Evolutionary conservation across 2,888 invertebrate species (phyloP).

Genomic region (Metellina segmentata): DNA sequence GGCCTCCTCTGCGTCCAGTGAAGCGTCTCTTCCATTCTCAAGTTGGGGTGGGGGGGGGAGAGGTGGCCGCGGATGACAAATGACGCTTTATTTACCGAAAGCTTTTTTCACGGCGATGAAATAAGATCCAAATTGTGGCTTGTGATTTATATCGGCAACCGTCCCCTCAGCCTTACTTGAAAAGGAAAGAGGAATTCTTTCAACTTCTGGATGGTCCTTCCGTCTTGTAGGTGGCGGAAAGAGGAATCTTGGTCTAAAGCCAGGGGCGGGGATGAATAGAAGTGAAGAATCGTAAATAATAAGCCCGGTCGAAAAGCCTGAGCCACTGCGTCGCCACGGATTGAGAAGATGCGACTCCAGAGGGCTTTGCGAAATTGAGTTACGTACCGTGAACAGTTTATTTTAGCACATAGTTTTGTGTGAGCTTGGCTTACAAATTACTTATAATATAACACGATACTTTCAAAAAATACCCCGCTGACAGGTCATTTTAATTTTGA

Average conservation of each 20-base stretch:
- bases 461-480: too few species aligned
- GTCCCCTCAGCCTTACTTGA: background rate
- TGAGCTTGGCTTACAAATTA: too few species aligned
- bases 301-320: background rate
- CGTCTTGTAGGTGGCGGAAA: slow-evolving; percentile 30
- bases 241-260: slow-evolving; percentile 40
- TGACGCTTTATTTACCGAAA: slow-evolving; percentile 60
- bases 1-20: too few species aligned
- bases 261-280: background rate
- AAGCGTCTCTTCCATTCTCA: too few species aligned
- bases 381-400: too few species aligned
- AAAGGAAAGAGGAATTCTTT: slow-evolving; percentile 10
- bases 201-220: background rate
- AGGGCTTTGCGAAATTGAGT: too few species aligned
- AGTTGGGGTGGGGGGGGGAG: too few species aligned
- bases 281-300: slow-evolving; percentile 50
- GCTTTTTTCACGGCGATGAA: slow-evolving; percentile 50
- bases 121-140: slow-evolving; percentile 40
- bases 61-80: slow-evolving; percentile 40
- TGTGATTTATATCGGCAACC: slow-evolving; percentile 34
- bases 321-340: too few species aligned
- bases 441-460: too few species aligned
- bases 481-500: too few species aligned
- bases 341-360: too few species aligned
- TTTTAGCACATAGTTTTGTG: too few species aligned